Conservation (phyloP, 2,113 vertebrate genomes). For the Oreamnos americanus region DNA sequence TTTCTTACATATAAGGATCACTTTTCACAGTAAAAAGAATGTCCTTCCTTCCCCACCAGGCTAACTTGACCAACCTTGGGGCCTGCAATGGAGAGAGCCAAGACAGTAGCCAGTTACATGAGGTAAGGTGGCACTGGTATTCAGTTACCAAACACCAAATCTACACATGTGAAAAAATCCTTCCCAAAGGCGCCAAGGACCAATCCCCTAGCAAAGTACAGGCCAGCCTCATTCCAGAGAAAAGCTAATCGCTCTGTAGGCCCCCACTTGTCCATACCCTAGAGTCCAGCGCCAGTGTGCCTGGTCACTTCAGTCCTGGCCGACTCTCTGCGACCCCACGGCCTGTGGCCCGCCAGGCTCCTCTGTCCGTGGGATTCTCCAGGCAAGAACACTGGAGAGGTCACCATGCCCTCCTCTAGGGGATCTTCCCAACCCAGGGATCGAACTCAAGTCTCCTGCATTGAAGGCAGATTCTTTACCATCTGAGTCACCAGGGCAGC, state of each 20-base stretch:
- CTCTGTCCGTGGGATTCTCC: background rate
- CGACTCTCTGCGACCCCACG: rapidly evolving
- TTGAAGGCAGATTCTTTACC: background rate
- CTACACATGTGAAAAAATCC: background rate
- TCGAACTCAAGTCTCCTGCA: background rate
- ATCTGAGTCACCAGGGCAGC: background rate
- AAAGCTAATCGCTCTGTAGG: background rate
- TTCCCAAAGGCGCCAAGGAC: background rate
- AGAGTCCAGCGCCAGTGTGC: rapidly evolving
- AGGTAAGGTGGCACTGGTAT: background rate
- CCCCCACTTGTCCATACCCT: background rate
- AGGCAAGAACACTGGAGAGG: background rate
- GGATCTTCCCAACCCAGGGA: background rate
- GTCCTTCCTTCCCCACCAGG: background rate
- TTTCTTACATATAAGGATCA: background rate
- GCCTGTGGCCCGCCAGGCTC: background rate
- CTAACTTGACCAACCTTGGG: background rate
- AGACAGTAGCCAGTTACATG: background rate
- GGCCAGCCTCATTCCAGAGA: background rate
- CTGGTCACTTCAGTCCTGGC: background rate
- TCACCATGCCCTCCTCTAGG: background rate
- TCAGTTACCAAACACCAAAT: background rate
- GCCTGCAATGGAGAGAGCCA: background rate
- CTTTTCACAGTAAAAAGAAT: background rate
- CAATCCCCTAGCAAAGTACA: background rate